Conservation (phyloP, 2,113 vertebrate species). For the Panthera tigris region DNA sequence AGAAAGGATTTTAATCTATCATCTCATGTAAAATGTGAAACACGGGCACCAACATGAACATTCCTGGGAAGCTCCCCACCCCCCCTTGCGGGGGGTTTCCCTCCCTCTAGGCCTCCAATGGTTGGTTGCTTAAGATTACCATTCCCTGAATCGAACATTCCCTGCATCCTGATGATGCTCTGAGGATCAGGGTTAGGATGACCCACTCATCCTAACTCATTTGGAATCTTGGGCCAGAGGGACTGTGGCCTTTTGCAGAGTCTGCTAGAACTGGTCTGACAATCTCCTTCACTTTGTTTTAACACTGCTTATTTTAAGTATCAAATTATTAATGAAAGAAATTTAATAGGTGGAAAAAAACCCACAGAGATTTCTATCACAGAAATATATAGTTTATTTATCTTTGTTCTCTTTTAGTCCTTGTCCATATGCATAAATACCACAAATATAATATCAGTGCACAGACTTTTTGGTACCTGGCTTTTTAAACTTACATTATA, state of each 20-base stretch:
- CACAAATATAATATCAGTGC: background rate
- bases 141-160: background rate
- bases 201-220: background rate
- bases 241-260: background rate
- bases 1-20: background rate
- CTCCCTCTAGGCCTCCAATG: background rate
- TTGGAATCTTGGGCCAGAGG: background rate
- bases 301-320: background rate
- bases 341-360: background rate
- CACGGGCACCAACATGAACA: background rate
- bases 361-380: background rate
- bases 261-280: background rate
- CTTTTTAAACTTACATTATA: background rate
- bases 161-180: background rate
- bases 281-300: background rate
- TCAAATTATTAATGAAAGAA: background rate
- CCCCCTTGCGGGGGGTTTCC: background rate
- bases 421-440: slow-evolving; percentile 27
- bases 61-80: too few species aligned
- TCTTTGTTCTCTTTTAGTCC: background rate
- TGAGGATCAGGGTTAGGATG: background rate
- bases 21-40: background rate
- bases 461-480: background rate
- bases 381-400: slow-evolving; percentile 62
- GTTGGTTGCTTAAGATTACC: background rate